Base-by-base conservation (phyloP, 2,113 vertebrate species). In the Nothocercus nigrocapillus region DNA sequence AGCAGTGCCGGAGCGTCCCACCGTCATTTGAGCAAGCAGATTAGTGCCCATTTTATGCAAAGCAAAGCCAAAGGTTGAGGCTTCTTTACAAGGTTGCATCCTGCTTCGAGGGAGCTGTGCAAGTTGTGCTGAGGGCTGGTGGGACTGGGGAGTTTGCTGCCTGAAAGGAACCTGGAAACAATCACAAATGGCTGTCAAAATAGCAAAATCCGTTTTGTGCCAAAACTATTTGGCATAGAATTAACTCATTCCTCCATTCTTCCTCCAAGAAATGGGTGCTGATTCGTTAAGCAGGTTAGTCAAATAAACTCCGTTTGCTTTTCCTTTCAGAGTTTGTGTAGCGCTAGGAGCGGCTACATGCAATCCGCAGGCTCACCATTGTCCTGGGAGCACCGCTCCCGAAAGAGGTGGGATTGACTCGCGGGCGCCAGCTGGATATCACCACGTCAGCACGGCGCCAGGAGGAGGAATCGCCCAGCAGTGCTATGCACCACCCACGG, bases 221-320 rank as follows among this genome's bases (percentile, higher is more conserved):
- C 34, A n/a, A 68, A 94, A 66, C 51, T 90, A 28, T 81, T 81
- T 87, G 69, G 42, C 7, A 0, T 40, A 44, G 77, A 34, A 69
- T 69, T 88, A 93, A 74, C 45, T 40, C 34, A 1, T 75, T 92
- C 53, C 34, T 34, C 13, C 51, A 64, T 94, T 64, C 74, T 56
- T 94, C 62, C 62, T 95, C 9, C 11, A 94, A 66, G 94, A 79
- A 90, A 53, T 25, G 64, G 62, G 36, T 78, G 54, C 72, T 54
- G 69, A 74, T 78, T 92, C 70, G 80, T 79, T 79, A 70, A 88
- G 82, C 68, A 59, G n/a, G 82, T 92, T 85, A 90, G 42, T 34
- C 73, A 94, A 95, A 94, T 87, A 96, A 94, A 58, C 38, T 91
- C 38, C 13, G 81, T 94, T 97, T 97, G 59, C 81, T 96, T 96